Percentiles rank a stretch among this genome's conserved stretches.
phyloP scores from a whole-genome alignment of 1,140 invertebrate genomes.

The Ceratitis capitata region DNA sequence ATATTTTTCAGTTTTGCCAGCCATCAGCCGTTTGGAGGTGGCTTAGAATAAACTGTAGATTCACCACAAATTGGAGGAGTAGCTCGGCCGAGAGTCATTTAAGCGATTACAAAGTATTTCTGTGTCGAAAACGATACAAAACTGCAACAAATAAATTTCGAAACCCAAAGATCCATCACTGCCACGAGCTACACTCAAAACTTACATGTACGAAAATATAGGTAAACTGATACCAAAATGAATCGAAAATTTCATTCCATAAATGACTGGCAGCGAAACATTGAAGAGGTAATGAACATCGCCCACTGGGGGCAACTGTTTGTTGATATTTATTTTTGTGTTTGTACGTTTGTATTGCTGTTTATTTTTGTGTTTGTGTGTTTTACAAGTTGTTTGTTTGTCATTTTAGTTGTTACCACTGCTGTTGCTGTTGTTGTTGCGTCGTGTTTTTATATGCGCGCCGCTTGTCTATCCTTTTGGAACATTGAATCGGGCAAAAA shows the following conservation, averaged over 20 bases:
- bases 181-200: too few species aligned
- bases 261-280: background rate
- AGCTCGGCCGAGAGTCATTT: too few species aligned
- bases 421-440: background rate
- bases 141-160: too few species aligned
- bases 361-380: background rate
- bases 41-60: too few species aligned
- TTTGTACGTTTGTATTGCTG: background rate
- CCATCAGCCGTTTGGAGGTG: too few species aligned
- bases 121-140: too few species aligned
- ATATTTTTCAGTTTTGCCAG: too few species aligned
- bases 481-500: background rate
- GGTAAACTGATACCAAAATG: background rate
- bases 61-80: too few species aligned
- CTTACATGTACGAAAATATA: too few species aligned
- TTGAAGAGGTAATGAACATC: background rate
- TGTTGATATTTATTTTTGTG: background rate
- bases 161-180: background rate
- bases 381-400: too few species aligned
- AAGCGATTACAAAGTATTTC: too few species aligned
- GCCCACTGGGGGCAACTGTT: background rate
- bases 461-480: background rate
- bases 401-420: background rate
- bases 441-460: background rate
- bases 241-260: background rate